These are phyloP conservation scores for Prolemur simus DNA, from an alignment of 2,113 vertebrate species.

Conservation along the genomic window DNA sequence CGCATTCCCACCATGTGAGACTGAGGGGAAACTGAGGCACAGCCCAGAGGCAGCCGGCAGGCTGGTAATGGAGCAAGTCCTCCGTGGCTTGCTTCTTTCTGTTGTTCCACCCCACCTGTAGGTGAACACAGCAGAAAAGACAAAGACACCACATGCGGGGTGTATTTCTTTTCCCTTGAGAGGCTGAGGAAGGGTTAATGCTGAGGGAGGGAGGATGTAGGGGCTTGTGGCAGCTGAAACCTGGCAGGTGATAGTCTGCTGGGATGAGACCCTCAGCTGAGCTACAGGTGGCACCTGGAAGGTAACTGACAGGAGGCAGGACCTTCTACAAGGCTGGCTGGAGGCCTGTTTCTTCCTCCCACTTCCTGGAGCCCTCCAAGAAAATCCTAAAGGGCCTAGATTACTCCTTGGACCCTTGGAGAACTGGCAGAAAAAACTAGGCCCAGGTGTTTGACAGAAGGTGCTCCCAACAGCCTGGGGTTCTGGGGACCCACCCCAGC, in stretches of 20 bases:
- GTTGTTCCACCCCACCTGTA: neutral
- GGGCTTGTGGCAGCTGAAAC: neutral
- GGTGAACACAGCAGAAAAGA: neutral
- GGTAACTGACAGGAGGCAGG: neutral
- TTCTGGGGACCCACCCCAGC: neutral
- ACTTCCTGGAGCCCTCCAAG: neutral
- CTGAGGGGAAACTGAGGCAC: neutral
- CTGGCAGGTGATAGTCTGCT: neutral
- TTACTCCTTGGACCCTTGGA: neutral
- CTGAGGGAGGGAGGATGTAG: neutral
- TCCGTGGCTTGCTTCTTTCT: neutral
- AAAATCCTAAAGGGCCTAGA: neutral
- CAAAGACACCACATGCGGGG: fast-evolving
- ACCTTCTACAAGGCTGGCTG: neutral
- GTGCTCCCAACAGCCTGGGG: neutral
- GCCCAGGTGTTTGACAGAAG: neutral
- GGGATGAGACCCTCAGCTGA: neutral
- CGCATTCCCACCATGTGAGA: neutral
- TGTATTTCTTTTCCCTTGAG: neutral
- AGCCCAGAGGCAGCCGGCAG: neutral
- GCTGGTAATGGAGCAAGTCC: neutral
- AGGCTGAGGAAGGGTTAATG: neutral
- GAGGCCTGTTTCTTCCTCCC: neutral
- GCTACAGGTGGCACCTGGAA: neutral
- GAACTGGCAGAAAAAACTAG: neutral